Evolutionary conservation across 1,140 invertebrate species (phyloP).

Genomic region (Pygmarrhopalites habei): DNA sequence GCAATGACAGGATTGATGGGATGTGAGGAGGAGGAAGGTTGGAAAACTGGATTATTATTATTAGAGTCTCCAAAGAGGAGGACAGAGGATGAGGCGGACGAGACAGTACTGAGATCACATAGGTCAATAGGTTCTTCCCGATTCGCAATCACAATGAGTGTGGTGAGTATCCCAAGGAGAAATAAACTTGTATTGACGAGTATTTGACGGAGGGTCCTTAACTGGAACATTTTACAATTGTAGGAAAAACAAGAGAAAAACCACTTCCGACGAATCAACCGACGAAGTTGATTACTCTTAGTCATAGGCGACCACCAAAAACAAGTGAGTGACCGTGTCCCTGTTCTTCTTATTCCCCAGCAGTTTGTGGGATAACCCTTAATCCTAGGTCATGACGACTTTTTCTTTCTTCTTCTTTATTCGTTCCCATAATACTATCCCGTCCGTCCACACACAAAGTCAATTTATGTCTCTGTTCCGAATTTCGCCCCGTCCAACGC

Average conservation of each 20-base stretch:
- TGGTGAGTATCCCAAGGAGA: not conserved
- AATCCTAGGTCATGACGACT: no score
- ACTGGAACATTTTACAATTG: not conserved
- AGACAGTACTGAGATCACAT: not conserved
- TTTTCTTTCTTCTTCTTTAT: no score
- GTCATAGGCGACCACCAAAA: no score
- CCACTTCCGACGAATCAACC: no score
- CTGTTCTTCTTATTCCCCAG: no score
- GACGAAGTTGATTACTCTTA: no score
- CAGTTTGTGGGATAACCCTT: no score
- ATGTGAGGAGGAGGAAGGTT: not conserved
- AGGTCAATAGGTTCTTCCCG: not conserved
- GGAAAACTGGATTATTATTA: not conserved
- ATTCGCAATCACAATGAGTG: not conserved
- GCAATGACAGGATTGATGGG: not conserved
- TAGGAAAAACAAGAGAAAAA: not conserved
- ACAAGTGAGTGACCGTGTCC: no score
- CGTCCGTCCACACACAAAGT: no score
- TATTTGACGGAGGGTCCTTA: not conserved
- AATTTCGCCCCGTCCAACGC: no score
- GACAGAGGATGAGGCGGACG: not conserved
- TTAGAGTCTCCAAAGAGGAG: not conserved
- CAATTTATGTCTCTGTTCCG: no score
- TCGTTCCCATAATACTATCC: no score
- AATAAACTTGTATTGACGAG: conserved; percentile 1